Base-by-base conservation (phyloP, 2,113 vertebrate genomes). In the Seriola aureovittata region DNA sequence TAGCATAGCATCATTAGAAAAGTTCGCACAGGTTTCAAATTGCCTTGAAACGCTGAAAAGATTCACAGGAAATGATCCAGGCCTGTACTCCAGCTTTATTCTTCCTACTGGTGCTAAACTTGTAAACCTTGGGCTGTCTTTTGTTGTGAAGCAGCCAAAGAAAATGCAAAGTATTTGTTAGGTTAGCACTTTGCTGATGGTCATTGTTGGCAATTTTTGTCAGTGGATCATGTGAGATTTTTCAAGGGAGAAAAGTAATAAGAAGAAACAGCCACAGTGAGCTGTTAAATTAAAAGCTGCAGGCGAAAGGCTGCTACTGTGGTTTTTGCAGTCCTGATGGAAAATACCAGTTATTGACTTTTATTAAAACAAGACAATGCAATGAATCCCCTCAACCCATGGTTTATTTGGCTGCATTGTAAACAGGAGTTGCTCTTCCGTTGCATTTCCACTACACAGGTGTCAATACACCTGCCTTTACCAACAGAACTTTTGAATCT, bases 261-360 rank as follows among this genome's bases (percentile, higher is more conserved):
- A 63, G n/a, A 73, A 34, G 4, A 32, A 72, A 58, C 11, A 46
- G 16, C 50, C 46, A 71, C 60, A 6, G 42, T 40, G 46, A 70
- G 69, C 46, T 58, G 57, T 59, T 70, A 42, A 81, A 77, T 68
- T 13, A 70, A 65, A 55, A 85, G 40, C 62, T 69, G 55, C 38
- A 40, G 72, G 48, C 17, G 0, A 65, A 40, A 42, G 46, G 57
- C 12, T 66, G 14, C 50, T 54, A 2, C 48, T 50, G 16, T 34
- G 12, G 4, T 46, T 68, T 73, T 69, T 75, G 8, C 16, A 1
- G 2, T 52, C 42, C 60, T 68, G 29, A 81, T 60, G 23, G 32
- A 59, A 60, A 67, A 65, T 34, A 14, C 12, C 52, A 59, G 42
- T 68, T 46, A 62, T 38, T 67, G 9, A 65, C 11, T 55, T 67